These are phyloP conservation scores for Trypoxylus dichotomus DNA, from an alignment of 1,140 invertebrate genomes.

Conservation along the genomic window DNA sequence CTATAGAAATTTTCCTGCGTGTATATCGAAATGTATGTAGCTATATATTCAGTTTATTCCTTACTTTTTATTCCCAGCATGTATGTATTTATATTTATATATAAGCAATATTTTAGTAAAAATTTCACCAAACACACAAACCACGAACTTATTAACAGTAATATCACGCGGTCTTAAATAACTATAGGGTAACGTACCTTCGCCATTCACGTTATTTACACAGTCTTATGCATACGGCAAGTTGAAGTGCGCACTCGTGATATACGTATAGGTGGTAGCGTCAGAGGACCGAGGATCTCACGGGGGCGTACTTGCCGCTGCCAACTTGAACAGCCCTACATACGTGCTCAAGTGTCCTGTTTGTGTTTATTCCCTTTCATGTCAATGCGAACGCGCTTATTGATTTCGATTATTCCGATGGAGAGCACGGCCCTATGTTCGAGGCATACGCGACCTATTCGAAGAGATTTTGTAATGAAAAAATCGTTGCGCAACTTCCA, in stretches of 20 bases:
- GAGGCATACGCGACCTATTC: background rate
- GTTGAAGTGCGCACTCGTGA: slow-evolving; percentile 31
- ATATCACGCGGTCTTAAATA: slow-evolving; percentile 19
- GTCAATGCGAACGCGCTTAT: slow-evolving; percentile 27
- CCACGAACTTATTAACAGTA: background rate
- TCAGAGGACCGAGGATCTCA: slow-evolving; percentile 7
- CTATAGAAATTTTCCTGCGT: no score
- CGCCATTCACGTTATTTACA: slow-evolving; percentile 35
- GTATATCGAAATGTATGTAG: no score
- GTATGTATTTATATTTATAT: no score
- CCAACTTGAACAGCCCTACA: slow-evolving; percentile 35
- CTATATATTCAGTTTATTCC: no score
- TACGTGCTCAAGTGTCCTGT: slow-evolving; percentile 36
- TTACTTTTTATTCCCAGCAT: no score
- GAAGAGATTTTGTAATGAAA: background rate
- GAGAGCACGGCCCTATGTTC: background rate
- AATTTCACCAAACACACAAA: no score
- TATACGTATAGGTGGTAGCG: slow-evolving; percentile 26
- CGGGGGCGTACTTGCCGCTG: slow-evolving; percentile 31
- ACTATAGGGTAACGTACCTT: slow-evolving; percentile 24
- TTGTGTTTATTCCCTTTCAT: slow-evolving; percentile 31
- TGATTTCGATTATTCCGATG: slow-evolving; percentile 7
- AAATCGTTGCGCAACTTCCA: background rate
- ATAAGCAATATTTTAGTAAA: no score
- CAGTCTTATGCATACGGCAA: slow-evolving; percentile 31